Base-by-base conservation (phyloP, 2,888 invertebrate species). In the Portevinia maculata region DNA sequence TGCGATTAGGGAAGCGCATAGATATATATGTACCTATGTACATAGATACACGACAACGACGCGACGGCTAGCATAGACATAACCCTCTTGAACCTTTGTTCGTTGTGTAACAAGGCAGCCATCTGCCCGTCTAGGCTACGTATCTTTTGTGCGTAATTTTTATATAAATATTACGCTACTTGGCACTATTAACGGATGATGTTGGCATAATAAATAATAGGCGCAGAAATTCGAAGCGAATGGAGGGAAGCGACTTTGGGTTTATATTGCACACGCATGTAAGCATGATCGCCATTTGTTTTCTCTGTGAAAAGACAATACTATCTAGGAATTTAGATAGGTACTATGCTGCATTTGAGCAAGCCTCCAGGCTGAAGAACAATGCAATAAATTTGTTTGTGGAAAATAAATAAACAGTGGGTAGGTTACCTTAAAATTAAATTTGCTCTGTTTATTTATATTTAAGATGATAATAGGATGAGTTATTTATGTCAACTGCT, bases 111-210 rank as follows among this genome's bases (percentile, higher is more conserved):
- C 48, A 34, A 65, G 53, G 28, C 71, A 78, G 62, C 70, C 83
- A 83, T 83, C 83, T 83, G 83, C 55, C 78, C 60, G 32, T 52
- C 13, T 52, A 19, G 50, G 50, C 11, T 37, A 17, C 17, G 17
- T 34, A 64, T 81, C 65, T 76, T 53, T 83, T 78, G 71, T 71
- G 71, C 78, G 83, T 83, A 71, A 67, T 37, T 73, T 71, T 73
- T 79, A 55, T 79, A 75, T 79, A 79, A 79, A 79, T 69, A 79
- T 74, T 74, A 73, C 67, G 71, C 65, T 71, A 73, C 78, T 83
- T 83, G 78, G 65, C 41, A 78, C 67, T 83, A 78, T 83, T 83
- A 83, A 78, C 78, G 83, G 71, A 67, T 83, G 78, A 83, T 83
- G 83, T 71, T 78, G 83, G 71, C 78, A 73, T 69, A 78, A 78